These are phyloP conservation scores for Marisa cornuarietis DNA, from an alignment of 1,140 invertebrate species.

Conservation along the genomic window DNA sequence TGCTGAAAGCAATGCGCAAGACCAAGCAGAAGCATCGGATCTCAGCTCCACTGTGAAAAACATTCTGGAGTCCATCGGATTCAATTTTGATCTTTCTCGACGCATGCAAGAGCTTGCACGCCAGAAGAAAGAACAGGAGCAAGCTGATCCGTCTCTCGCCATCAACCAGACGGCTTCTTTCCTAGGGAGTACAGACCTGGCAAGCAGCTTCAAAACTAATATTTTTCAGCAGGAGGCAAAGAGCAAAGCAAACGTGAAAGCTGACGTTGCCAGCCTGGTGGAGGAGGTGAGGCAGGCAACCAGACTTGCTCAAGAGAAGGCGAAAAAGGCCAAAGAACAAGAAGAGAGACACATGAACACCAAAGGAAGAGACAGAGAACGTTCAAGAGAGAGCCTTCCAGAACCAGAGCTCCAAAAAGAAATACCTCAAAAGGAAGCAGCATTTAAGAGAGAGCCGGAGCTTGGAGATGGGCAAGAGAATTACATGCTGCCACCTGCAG, in stretches of 20 bases:
- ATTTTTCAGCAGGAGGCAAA: slow-evolving; percentile 24
- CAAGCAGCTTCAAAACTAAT: slow-evolving; percentile 30
- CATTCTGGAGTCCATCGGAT: slow-evolving; percentile 64
- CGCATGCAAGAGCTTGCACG: slow-evolving; percentile 63
- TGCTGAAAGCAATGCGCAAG: slow-evolving; percentile 1
- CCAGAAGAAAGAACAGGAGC: slow-evolving; percentile 41
- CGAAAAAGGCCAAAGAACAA: slow-evolving; percentile 23
- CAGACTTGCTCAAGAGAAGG: slow-evolving; percentile 23
- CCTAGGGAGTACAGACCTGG: slow-evolving; percentile 47
- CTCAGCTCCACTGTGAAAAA: slow-evolving; percentile 63
- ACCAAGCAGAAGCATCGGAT: slow-evolving; percentile 34
- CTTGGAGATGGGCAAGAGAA: neutral
- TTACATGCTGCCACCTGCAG: too few species aligned
- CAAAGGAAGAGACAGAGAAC: slow-evolving; percentile 16
- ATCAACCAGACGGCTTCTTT: slow-evolving; percentile 59
- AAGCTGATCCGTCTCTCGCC: slow-evolving; percentile 33
- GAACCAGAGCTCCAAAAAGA: slow-evolving; percentile 1
- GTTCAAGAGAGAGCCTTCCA: slow-evolving; percentile 2
- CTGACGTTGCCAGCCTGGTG: slow-evolving; percentile 1
- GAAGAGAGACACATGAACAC: slow-evolving; percentile 11
- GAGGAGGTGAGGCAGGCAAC: slow-evolving; percentile 24
- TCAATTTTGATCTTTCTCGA: slow-evolving; percentile 65
- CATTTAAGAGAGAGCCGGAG: neutral
- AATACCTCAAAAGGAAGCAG: neutral
- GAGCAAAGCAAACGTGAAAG: neutral